These are phyloP conservation scores for Onchidella celtica DNA, from an alignment of 2,888 invertebrate genomes.

Conservation along the genomic window DNA sequence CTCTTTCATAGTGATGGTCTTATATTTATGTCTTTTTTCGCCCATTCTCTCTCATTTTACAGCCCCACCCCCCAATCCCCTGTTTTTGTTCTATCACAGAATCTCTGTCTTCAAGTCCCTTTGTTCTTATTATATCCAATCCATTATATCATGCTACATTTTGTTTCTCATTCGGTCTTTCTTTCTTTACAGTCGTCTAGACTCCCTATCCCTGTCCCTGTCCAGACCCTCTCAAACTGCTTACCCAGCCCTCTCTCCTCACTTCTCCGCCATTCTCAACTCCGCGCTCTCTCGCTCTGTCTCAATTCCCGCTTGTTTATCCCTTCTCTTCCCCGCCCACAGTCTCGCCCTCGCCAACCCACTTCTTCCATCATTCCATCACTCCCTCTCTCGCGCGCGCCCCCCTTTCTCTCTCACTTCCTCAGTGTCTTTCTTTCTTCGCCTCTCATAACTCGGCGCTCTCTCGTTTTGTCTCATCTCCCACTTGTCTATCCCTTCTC, in stretches of 20 bases:
- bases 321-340: not conserved
- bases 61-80: too few relatives aligned
- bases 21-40: too few relatives aligned
- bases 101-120: too few relatives aligned
- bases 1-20: too few relatives aligned
- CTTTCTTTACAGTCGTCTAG: not conserved
- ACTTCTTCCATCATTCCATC: not conserved
- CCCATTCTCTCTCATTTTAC: too few relatives aligned
- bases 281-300: not conserved
- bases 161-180: not conserved
- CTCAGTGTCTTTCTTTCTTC: not conserved
- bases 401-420: not conserved
- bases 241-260: not conserved
- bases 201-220: not conserved
- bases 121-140: too few relatives aligned
- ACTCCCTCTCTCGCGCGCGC: too few relatives aligned
- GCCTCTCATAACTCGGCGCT: not conserved
- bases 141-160: not conserved
- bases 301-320: not conserved
- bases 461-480: not conserved
- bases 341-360: too few relatives aligned
- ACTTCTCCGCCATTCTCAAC: not conserved
- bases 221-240: not conserved
- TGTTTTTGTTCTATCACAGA: too few relatives aligned
- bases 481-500: not conserved